Evolutionary conservation across 2,797 vertebrate species (phyloP).

Genomic region (Chloroceryle inda): DNA sequence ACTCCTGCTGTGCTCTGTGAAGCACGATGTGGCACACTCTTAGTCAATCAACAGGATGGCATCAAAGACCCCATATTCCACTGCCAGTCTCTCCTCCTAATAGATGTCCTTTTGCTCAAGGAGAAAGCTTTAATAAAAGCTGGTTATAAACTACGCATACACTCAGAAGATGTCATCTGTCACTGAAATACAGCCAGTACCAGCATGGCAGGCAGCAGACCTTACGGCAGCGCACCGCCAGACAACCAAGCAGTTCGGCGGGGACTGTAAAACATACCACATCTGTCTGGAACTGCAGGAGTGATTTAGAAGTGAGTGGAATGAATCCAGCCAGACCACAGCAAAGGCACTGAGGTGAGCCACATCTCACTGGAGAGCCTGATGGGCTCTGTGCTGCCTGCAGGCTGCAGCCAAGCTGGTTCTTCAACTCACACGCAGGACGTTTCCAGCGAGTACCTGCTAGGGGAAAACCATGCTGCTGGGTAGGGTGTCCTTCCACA

Average conservation of each 20-base stretch:
- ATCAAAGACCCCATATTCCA: not conserved
- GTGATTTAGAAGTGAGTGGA: fast-evolving
- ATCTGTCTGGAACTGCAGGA: not conserved
- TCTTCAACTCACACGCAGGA: not conserved
- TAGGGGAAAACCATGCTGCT: not conserved
- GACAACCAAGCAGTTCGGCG: not conserved
- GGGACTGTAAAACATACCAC: not conserved
- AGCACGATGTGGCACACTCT: not conserved
- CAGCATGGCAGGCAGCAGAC: not conserved
- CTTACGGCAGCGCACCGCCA: not conserved
- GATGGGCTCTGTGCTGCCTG: not conserved
- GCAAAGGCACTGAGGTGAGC: not conserved
- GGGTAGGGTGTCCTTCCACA: not conserved
- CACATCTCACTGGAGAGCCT: fast-evolving
- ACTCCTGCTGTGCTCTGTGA: not conserved
- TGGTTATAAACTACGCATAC: not conserved
- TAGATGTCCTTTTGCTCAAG: conserved; percentile 7
- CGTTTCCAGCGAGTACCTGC: not conserved
- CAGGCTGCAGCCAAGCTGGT: not conserved
- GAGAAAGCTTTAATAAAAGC: conserved; percentile 28
- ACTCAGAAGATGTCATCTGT: conserved; percentile 31
- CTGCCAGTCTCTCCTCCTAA: not conserved
- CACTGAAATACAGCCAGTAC: not conserved
- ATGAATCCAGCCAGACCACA: not conserved
- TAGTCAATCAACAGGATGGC: not conserved